Percentiles rank a stretch among this genome's conserved stretches.
These are phyloP conservation scores for Crioceris asparagi DNA, from an alignment of 2,888 invertebrate species.

Conservation along the genomic window DNA sequence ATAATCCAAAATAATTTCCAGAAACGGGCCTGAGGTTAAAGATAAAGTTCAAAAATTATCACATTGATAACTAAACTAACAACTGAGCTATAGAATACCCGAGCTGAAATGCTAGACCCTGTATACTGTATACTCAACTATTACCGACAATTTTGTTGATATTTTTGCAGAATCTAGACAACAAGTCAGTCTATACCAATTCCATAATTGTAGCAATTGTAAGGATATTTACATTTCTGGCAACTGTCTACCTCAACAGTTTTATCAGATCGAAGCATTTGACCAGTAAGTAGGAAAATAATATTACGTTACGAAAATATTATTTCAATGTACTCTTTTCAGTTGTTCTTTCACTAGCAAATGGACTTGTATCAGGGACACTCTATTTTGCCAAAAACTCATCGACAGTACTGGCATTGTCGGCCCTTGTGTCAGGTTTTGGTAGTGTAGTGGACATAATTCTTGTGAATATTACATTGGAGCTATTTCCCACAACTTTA, in stretches of 20 bases:
- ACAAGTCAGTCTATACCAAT: constrained; percentile 50
- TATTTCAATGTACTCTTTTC: not conserved
- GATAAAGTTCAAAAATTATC: no score
- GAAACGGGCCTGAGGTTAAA: no score
- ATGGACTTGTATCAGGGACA: not conserved
- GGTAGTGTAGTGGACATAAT: constrained; percentile 48
- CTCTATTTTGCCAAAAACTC: not conserved
- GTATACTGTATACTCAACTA: not conserved
- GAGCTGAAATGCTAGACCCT: no score
- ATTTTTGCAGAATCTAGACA: constrained; percentile 24
- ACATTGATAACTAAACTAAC: no score
- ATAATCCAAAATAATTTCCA: no score
- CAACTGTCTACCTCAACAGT: constrained; percentile 46
- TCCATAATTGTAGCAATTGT: constrained; percentile 55
- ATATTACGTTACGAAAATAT: not conserved
- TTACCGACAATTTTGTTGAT: constrained; percentile 1
- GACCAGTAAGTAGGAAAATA: constrained; percentile 35
- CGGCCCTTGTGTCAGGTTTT: constrained; percentile 36
- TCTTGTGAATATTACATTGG: constrained; percentile 50
- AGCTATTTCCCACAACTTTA: constrained; percentile 55
- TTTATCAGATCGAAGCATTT: constrained; percentile 43
- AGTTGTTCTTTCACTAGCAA: not conserved
- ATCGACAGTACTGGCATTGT: not conserved
- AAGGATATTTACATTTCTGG: constrained; percentile 50
- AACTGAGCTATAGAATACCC: no score